Evolutionary conservation across 2,113 vertebrate species (phyloP).

Genomic region (Notothenia rossii): DNA sequence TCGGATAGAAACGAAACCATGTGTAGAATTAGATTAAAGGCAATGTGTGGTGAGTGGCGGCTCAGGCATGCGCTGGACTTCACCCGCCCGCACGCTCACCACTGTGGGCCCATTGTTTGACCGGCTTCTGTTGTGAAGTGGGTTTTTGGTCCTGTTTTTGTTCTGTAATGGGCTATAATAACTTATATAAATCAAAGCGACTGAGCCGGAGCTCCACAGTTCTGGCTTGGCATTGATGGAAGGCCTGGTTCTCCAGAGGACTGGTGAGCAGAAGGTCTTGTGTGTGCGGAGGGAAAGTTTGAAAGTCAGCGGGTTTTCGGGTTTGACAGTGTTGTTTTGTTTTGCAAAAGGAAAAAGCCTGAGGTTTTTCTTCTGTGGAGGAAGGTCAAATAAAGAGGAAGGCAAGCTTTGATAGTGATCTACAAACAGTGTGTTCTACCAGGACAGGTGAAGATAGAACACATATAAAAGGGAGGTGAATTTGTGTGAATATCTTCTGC

Average conservation of each 20-base stretch:
- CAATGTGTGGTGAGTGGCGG: constrained; percentile 79
- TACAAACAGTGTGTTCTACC: constrained; percentile 76
- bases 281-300: constrained; percentile 72
- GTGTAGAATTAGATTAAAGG: constrained; percentile 88
- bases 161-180: constrained; percentile 83
- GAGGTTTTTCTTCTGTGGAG: constrained; percentile 71
- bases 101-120: constrained; percentile 74
- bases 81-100: constrained; percentile 62
- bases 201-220: constrained; percentile 72
- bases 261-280: constrained; percentile 69
- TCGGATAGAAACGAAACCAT: constrained; percentile 84
- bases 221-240: constrained; percentile 82
- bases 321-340: constrained; percentile 75
- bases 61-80: constrained; percentile 77
- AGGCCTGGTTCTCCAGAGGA: constrained; percentile 70
- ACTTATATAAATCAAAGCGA: constrained; percentile 84
- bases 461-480: constrained; percentile 58
- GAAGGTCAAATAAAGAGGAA: constrained; percentile 76
- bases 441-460: constrained; percentile 72
- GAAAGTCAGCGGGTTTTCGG: constrained; percentile 74
- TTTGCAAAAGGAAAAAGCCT: constrained; percentile 68
- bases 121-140: constrained; percentile 73
- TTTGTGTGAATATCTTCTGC: constrained; percentile 58
- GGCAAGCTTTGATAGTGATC: constrained; percentile 78
- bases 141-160: constrained; percentile 80